phyloP scores from a whole-genome alignment of 2,797 vertebrate species.

The Champsocephalus gunnari region DNA sequence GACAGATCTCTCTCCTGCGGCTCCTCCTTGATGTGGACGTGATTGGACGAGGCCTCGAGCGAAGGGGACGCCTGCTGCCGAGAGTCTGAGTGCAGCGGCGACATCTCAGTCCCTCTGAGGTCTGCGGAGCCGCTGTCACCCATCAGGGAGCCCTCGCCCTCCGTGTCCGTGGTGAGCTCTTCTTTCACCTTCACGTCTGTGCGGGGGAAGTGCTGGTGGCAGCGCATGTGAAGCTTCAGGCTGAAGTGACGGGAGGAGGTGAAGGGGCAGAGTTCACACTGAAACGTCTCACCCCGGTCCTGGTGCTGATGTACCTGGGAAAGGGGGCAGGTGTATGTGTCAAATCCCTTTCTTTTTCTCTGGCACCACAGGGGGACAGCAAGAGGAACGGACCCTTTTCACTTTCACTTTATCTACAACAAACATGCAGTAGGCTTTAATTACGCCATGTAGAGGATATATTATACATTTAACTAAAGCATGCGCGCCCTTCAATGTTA shows the following conservation, averaged over 20 bases:
- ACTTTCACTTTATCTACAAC: background rate
- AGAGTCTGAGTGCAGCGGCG: slow-evolving; percentile 79
- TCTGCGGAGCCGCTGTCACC: slow-evolving; percentile 85
- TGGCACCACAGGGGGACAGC: slow-evolving; percentile 7
- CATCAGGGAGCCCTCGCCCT: slow-evolving; percentile 90
- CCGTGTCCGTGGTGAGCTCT: slow-evolving; percentile 94
- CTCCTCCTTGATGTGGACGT: slow-evolving; percentile 95
- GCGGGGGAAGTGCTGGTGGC: slow-evolving; percentile 99
- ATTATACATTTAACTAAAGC: slow-evolving; percentile 34
- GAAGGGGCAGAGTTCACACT: slow-evolving; percentile 99
- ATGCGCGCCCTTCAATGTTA: slow-evolving; percentile 35
- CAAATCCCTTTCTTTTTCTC: slow-evolving; percentile 13
- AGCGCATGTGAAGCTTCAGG: slow-evolving; percentile 99
- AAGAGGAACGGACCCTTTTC: slow-evolving; percentile 1
- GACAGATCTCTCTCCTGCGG: slow-evolving; percentile 91
- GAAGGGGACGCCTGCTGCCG: slow-evolving; percentile 80
- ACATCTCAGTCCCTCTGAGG: slow-evolving; percentile 83
- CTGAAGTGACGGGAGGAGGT: slow-evolving; percentile 99
- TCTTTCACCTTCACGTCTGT: slow-evolving; percentile 98
- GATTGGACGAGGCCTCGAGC: slow-evolving; percentile 86
- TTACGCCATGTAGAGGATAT: slow-evolving; percentile 14
- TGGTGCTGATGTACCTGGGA: slow-evolving; percentile 99
- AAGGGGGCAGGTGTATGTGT: slow-evolving; percentile 36
- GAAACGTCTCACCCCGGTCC: slow-evolving; percentile 98
- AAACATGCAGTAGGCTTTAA: slow-evolving; percentile 29